A percentile compares a stretch with the other conserved stretches of the same genome.
Conservation (phyloP, 2,888 invertebrate genomes). For the Thalpophila matura region DNA sequence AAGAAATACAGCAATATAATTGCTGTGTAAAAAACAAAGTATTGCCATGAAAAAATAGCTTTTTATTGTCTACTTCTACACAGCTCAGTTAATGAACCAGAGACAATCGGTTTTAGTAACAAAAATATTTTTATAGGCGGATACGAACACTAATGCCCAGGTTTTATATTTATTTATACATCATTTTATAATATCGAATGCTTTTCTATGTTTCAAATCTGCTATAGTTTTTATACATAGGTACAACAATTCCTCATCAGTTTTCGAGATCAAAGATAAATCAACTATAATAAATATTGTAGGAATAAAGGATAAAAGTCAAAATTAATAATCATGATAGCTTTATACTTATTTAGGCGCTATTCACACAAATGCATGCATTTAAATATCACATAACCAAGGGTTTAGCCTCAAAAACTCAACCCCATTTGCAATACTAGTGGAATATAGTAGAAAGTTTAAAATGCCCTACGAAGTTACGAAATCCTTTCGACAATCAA, state of each 20-base stretch:
- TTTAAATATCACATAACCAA: slow-evolving; percentile 42
- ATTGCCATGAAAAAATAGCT: slow-evolving; percentile 53
- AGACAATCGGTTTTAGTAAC: slow-evolving; percentile 65
- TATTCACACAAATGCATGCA: slow-evolving; percentile 46
- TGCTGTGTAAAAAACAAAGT: slow-evolving; percentile 8
- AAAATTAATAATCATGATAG: slow-evolving; percentile 21
- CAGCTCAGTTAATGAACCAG: slow-evolving; percentile 57
- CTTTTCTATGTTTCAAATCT: slow-evolving; percentile 35
- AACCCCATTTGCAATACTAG: slow-evolving; percentile 20
- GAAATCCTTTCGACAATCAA: not conserved
- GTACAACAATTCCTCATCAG: slow-evolving; percentile 60
- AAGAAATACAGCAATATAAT: slow-evolving; percentile 23
- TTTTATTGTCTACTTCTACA: slow-evolving; percentile 68
- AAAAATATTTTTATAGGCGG: slow-evolving; percentile 80
- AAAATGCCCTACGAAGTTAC: slow-evolving; percentile 11
- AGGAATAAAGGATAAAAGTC: slow-evolving; percentile 19
- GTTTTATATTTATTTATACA: slow-evolving; percentile 48
- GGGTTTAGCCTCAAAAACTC: slow-evolving; percentile 32
- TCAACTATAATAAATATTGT: slow-evolving; percentile 36
- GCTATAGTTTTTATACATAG: slow-evolving; percentile 41
- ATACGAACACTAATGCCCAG: slow-evolving; percentile 74
- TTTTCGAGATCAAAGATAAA: slow-evolving; percentile 64
- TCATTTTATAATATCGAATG: slow-evolving; percentile 41
- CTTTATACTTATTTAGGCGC: slow-evolving; percentile 40
- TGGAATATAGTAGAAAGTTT: slow-evolving; percentile 1